Percentiles rank a stretch among this genome's conserved stretches.
phyloP scores from a whole-genome alignment of 2,797 vertebrate genomes.

The Molossus alvarezi region DNA sequence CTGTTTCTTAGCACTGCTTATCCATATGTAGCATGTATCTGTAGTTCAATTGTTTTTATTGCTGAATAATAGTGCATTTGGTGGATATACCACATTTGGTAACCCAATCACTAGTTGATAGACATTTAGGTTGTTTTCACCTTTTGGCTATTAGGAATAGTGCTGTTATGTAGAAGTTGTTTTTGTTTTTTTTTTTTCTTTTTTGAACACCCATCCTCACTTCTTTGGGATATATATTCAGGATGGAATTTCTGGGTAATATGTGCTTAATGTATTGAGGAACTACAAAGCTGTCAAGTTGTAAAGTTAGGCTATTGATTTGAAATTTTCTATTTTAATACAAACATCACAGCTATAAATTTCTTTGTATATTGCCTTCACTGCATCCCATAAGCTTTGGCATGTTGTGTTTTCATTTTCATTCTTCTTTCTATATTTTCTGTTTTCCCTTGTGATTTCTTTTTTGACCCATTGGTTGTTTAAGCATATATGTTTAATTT shows the following conservation, averaged over 20 bases:
- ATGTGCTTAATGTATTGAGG: not conserved
- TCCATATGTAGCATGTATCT: not conserved
- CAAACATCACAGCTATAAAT: not conserved
- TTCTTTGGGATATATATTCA: not conserved
- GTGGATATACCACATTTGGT: not conserved
- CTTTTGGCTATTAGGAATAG: no score
- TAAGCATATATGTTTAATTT: not conserved
- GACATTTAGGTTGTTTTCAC: not conserved
- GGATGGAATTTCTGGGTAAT: not conserved
- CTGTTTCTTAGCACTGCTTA: not conserved
- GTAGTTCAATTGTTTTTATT: not conserved
- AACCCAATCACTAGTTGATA: not conserved
- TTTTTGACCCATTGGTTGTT: not conserved
- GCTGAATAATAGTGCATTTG: not conserved
- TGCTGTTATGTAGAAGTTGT: no score
- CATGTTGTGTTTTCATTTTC: not conserved
- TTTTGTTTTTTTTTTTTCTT: no score
- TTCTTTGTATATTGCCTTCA: not conserved
- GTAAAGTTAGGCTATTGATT: not conserved
- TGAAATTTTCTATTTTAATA: conserved; percentile 9
- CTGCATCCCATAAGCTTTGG: not conserved
- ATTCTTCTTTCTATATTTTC: no score
- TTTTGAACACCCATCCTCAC: not conserved
- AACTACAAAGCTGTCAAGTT: not conserved
- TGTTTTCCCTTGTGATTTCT: no score